Evolutionary conservation across 2,888 invertebrate genomes (phyloP), one percentile per base, ranked within the genome.

Genomic region (Smittia sp.): DNA sequence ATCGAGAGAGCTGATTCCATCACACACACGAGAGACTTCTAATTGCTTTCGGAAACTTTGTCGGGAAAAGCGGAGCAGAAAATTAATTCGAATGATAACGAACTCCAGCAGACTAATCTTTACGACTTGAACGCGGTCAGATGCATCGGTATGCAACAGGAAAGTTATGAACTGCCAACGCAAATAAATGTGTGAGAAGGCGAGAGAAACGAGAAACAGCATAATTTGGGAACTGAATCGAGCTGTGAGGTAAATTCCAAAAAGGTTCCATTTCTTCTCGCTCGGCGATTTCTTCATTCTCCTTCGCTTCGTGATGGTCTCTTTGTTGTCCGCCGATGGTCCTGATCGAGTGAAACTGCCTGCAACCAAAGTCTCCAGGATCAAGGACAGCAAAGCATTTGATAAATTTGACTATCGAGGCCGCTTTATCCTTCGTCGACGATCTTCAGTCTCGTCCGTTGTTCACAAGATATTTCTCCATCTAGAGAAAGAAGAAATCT

Each of bases 91-190:
- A 46, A 46, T 46, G 46, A 46, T 46, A 46, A 46, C 32, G n/a
- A 46, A 46, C 2, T 46, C 15, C 15, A 32, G 4, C 39, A 46
- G n/a, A 46, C 46, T 46, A 46, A 46, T 46, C 15, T 46, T 46
- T 32, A 3, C 32, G 9, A 32, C 32, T 32, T 46, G 15, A 46
- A 46, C n/a, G 13, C 15, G 62, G 62, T 25, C 24, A 62, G 25
- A 24, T 25, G 25, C 62, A 62, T 62, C 13, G n/a, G n/a, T n/a
- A n/a, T n/a, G n/a, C n/a, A n/a, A n/a, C n/a, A 25, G 27, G 11
- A 32, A 27, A 65, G 15, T 39, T 67, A 67, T 67, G 67, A 41
- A 67, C 66, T 38, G 39, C 66, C 66, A 66, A 66, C 66, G 46
- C 46, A 68, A 68, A 68, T 68, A 22, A 68, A 46, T 46, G 4